Conservation (phyloP, 2,797 vertebrate genomes). For the Lacerta viridis region DNA sequence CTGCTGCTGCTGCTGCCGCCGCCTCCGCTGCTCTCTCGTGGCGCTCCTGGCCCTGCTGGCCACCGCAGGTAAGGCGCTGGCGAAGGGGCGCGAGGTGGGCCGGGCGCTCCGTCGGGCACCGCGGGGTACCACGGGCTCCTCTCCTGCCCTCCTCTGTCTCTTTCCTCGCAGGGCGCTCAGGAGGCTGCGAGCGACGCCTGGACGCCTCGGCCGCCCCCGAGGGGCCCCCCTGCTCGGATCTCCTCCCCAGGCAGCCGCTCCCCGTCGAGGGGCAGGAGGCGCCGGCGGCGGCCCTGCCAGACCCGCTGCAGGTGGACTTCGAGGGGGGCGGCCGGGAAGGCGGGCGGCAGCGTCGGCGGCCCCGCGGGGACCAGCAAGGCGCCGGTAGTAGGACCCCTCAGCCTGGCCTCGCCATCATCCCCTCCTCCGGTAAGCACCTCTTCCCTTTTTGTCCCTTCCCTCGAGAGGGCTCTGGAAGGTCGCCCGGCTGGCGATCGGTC, state of each 20-base stretch:
- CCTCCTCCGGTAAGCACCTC: background rate
- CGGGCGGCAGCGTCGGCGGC: too few species aligned
- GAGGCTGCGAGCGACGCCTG: background rate
- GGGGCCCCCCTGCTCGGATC: background rate
- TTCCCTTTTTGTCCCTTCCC: background rate
- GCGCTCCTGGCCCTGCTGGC: constrained; percentile 46
- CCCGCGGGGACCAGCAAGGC: background rate
- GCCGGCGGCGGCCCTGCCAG: background rate
- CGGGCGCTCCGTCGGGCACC: background rate
- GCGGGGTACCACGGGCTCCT: background rate
- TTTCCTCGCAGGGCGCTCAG: background rate
- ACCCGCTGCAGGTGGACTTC: background rate
- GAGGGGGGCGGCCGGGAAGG: background rate
- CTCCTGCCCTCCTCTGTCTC: too few species aligned
- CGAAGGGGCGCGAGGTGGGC: background rate
- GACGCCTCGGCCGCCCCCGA: background rate
- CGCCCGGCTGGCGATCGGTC: background rate
- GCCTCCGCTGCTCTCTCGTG: background rate
- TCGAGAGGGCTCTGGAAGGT: background rate
- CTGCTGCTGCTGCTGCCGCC: background rate
- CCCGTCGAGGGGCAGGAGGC: background rate
- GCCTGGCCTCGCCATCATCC: background rate
- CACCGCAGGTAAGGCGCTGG: constrained; percentile 62
- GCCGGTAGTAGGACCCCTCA: background rate
- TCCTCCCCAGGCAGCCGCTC: background rate